Evolutionary conservation across 2,888 invertebrate genomes (phyloP).

Genomic region (Pantelozetes paolii): DNA sequence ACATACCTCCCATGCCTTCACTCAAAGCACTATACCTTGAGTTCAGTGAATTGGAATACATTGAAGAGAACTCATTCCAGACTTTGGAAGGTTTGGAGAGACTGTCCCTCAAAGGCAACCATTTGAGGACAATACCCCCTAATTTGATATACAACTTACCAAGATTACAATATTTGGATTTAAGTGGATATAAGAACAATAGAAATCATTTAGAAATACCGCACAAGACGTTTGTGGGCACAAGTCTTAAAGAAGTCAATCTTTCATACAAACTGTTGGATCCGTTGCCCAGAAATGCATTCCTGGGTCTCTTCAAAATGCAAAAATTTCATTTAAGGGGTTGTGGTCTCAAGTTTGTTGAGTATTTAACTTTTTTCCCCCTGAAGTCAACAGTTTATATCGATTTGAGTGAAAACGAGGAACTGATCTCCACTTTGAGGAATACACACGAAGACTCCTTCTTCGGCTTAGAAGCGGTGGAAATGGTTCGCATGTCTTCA

Average conservation of each 20-base stretch:
- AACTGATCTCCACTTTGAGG: constrained; percentile 38
- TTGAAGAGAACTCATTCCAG: constrained; percentile 40
- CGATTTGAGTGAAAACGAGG: constrained; percentile 43
- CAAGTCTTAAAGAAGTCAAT: constrained; percentile 39
- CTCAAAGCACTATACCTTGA: constrained; percentile 35
- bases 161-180: constrained; percentile 36
- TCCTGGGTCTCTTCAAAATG: constrained; percentile 41
- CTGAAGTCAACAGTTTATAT: constrained; percentile 41
- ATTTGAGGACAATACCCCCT: constrained; percentile 25
- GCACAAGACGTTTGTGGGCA: constrained; percentile 39
- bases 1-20: constrained; percentile 43
- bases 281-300: constrained; percentile 37
- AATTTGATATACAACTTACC: constrained; percentile 40
- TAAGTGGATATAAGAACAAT: constrained; percentile 37
- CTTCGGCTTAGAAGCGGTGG: constrained; percentile 41
- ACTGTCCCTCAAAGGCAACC: constrained; percentile 39
- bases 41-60: constrained; percentile 36
- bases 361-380: constrained; percentile 40
- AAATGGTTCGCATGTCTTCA: constrained; percentile 36
- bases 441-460: constrained; percentile 42
- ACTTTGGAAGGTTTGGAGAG: constrained; percentile 18
- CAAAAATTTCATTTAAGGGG: constrained; percentile 41
- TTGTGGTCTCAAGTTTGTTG: constrained; percentile 39
- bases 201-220: constrained; percentile 25
- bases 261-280: constrained; percentile 39